phyloP scores from a whole-genome alignment of 1,140 invertebrate genomes.

The Drosophila seguyi region DNA sequence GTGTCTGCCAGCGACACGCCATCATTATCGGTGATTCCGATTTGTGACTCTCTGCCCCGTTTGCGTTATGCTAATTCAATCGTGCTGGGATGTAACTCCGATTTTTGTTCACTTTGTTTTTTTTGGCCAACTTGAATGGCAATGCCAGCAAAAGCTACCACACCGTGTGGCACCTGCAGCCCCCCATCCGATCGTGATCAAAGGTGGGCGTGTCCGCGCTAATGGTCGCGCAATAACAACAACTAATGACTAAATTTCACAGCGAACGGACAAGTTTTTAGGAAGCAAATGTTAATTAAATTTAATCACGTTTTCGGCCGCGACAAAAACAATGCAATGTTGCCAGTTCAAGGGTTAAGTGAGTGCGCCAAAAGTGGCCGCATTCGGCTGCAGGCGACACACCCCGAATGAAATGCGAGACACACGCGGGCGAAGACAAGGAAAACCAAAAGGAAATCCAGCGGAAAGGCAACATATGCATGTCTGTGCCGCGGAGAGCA shows the following conservation, averaged over 20 bases:
- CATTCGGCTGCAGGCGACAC: constrained; percentile 76
- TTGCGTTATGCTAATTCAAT: constrained; percentile 67
- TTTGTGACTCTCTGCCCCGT: constrained; percentile 17
- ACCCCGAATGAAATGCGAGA: constrained; percentile 67
- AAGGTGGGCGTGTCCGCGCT: constrained; percentile 68
- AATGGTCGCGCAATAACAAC: constrained; percentile 73
- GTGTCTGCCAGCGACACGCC: constrained; percentile 61
- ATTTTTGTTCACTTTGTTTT: neutral
- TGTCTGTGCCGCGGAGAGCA: constrained; percentile 42
- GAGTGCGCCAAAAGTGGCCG: constrained; percentile 74
- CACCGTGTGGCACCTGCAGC: constrained; percentile 41
- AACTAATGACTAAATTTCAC: constrained; percentile 82
- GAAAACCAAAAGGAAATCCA: neutral
- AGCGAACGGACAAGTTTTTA: constrained; percentile 55
- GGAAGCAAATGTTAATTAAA: constrained; percentile 82
- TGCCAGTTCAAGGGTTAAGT: constrained; percentile 81
- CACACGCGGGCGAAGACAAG: neutral
- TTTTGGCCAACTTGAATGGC: constrained; percentile 40
- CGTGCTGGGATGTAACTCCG: constrained; percentile 35
- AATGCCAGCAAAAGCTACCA: constrained; percentile 11
- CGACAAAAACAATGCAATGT: constrained; percentile 58
- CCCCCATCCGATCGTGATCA: constrained; percentile 38
- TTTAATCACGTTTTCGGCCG: constrained; percentile 78
- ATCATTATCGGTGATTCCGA: constrained; percentile 47
- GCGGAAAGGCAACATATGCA: constrained; percentile 44